Evolutionary conservation across 2,113 vertebrate genomes (phyloP), one percentile per base, ranked within the genome.

Genomic region (Girardinichthys multiradiatus): DNA sequence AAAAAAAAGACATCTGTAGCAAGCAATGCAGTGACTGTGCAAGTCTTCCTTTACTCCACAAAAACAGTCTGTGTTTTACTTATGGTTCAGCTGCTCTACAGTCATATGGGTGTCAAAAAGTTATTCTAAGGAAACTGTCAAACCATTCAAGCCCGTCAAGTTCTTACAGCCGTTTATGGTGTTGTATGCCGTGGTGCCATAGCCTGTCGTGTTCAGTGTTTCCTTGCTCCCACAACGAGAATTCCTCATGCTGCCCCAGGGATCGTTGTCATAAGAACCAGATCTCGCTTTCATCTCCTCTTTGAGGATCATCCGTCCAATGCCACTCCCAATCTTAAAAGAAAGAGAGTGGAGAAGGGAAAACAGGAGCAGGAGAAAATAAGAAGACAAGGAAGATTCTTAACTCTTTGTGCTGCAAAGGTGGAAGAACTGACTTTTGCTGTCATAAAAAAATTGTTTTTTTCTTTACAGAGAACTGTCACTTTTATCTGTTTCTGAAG

Each of bases 211-310:
- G 91, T 97, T 96, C 82, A 99, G 94, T n/a, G 96, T 95, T 91
- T 99, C 98, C 71, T 97, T 95, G 94, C 98, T 99, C 93, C 97
- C 96, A 59, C 96, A 91, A 68, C 92, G 94, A 4, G 97, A 98
- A 93, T 97, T 99, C 86, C 97, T 95, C 0, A 95, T 94, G 2
- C 97, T 97, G 0, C 97, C 97, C 98, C 98, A 99, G 86, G 98
- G 97, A 87, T 99, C 98, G 10, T 96, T 94, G 93, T 94, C 94
- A 33, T 99, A 99, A 86, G 96, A 98, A 94, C 96, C 95, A 63
- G 97, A 97, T 63, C 97, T 94, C 42, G 97, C 98, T 94, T 98
- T 99, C 98, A 99, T 99, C 94, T 99, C 98, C 87, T 99, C 98
- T 93, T 98, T 97, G 81, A 99, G 94, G 90, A 99, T 99, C 95